Percentiles rank a stretch among this genome's conserved stretches.
Evolutionary conservation across 2,888 invertebrate genomes (phyloP).

Genomic region (Cotesia congregata): DNA sequence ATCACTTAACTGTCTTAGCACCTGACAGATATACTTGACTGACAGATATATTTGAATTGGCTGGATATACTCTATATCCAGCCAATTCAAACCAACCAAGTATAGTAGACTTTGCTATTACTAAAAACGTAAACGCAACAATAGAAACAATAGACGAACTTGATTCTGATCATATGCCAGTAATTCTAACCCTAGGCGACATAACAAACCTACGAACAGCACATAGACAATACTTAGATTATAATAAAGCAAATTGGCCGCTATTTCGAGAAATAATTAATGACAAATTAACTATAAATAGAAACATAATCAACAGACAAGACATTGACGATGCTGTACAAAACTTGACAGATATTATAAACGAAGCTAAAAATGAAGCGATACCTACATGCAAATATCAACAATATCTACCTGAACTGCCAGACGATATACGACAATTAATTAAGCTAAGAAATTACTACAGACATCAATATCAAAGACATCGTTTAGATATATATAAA

Average conservation of each 20-base stretch:
- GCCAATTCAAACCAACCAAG: neutral
- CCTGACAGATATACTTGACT: neutral
- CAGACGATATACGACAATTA: conserved; percentile 10
- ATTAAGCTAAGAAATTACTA: conserved; percentile 37
- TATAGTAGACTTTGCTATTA: neutral
- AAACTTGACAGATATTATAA: too few relatives aligned
- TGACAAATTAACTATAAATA: too few relatives aligned
- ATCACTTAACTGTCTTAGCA: neutral
- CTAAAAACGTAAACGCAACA: neutral
- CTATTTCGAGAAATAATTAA: too few relatives aligned
- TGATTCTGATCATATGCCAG: conserved; percentile 19
- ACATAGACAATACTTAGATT: neutral
- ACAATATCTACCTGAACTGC: conserved; percentile 14
- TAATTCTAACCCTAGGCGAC: neutral
- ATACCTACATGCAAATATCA: neutral
- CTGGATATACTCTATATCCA: neutral
- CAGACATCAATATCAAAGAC: conserved; percentile 36
- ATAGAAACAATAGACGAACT: conserved; percentile 10
- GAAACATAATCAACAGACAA: too few relatives aligned
- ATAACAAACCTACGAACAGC: neutral
- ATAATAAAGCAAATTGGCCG: conserved; percentile 20
- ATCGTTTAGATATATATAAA: conserved; percentile 10
- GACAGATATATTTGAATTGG: too few relatives aligned
- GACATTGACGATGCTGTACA: too few relatives aligned
- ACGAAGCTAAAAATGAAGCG: conserved; percentile 2